Conservation (phyloP, 2,888 invertebrate genomes). For the Aromia moschata region DNA sequence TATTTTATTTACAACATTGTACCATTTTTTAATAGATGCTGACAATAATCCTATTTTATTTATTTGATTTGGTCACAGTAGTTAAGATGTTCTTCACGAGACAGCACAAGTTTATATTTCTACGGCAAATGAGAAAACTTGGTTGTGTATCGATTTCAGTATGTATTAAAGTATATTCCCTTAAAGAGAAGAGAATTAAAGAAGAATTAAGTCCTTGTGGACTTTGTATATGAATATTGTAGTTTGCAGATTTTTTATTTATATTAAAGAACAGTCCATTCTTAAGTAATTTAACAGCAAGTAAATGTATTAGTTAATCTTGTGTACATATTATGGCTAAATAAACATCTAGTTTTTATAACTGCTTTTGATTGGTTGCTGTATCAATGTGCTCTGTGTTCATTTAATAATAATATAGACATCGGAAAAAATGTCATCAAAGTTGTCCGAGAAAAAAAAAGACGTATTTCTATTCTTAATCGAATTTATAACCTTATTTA, state of each 20-base stretch:
- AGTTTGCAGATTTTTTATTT: conserved; percentile 36
- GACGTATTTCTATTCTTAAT: too few species aligned
- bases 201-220: conserved; percentile 3
- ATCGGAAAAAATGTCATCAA: too few species aligned
- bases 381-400: too few species aligned
- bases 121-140: conserved; percentile 11
- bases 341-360: conserved; percentile 41
- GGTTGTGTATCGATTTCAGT: conserved; percentile 25
- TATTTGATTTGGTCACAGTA: conserved; percentile 50
- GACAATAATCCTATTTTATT: conserved; percentile 29
- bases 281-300: conserved; percentile 26
- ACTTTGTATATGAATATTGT: conserved; percentile 21
- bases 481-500: too few species aligned
- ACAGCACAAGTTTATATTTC: conserved; percentile 13
- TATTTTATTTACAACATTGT: conserved; percentile 26
- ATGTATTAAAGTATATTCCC: conserved; percentile 14
- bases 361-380: conserved; percentile 10
- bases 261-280: conserved; percentile 34
- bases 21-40: conserved; percentile 44
- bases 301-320: conserved; percentile 30
- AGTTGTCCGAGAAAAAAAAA: too few species aligned
- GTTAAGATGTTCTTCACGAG: conserved; percentile 10
- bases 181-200: conserved; percentile 15
- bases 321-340: conserved; percentile 36
- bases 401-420: too few species aligned